Conservation (phyloP, 2,888 invertebrate species). For the Laothoe populi region DNA sequence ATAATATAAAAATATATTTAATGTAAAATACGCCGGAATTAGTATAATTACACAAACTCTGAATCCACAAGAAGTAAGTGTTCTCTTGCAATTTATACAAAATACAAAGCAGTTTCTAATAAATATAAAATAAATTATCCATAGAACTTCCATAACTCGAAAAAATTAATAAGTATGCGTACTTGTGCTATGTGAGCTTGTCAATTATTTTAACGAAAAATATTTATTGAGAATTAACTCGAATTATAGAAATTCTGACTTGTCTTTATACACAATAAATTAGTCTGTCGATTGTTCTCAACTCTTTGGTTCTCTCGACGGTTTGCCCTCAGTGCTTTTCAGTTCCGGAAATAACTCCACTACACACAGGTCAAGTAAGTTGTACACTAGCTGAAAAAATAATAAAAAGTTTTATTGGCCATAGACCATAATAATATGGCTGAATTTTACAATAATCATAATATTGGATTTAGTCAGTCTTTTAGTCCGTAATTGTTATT, state of each 20-base stretch:
- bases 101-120: constrained; percentile 35
- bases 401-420: constrained; percentile 15
- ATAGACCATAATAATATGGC: background rate
- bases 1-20: constrained; percentile 70
- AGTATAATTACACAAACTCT: constrained; percentile 9
- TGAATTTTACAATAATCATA: background rate
- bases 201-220: background rate
- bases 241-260: constrained; percentile 22
- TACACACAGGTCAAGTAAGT: constrained; percentile 90
- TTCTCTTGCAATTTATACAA: constrained; percentile 47
- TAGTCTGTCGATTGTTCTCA: constrained; percentile 45
- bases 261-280: constrained; percentile 25
- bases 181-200: constrained; percentile 21
- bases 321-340: constrained; percentile 42
- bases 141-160: constrained; percentile 22
- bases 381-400: constrained; percentile 88
- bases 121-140: constrained; percentile 28
- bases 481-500: too few relatives aligned
- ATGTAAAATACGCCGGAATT: constrained; percentile 55
- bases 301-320: constrained; percentile 57
- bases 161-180: constrained; percentile 2
- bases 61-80: constrained; percentile 25
- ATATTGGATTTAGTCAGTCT: too few relatives aligned
- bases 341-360: constrained; percentile 91
- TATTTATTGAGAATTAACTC: constrained; percentile 10